A percentile compares a stretch with the other conserved stretches of the same genome.
These are phyloP conservation scores for Diadegma fenestrale DNA, from an alignment of 2,888 invertebrate genomes.

Conservation along the genomic window DNA sequence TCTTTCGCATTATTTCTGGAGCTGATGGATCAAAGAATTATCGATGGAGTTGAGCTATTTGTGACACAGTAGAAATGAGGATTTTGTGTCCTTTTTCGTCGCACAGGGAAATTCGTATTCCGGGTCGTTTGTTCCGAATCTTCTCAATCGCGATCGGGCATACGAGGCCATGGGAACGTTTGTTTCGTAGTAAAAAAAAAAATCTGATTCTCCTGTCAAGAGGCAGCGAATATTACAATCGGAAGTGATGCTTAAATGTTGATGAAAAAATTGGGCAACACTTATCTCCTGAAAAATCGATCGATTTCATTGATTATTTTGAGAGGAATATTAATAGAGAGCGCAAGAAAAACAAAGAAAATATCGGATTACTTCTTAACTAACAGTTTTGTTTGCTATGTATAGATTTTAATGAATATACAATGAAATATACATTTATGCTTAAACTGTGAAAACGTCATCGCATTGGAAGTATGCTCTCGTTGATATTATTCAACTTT, in stretches of 20 bases:
- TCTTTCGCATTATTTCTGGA: background rate
- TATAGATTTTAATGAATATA: slow-evolving; percentile 78
- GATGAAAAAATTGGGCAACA: slow-evolving; percentile 27
- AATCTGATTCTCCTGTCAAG: slow-evolving; percentile 40
- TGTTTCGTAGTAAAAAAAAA: slow-evolving; percentile 18
- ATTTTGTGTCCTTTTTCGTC: background rate
- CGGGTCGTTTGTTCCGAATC: background rate
- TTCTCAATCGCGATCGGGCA: slow-evolving; percentile 30
- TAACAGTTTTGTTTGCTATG: slow-evolving; percentile 57
- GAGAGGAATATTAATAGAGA: slow-evolving; percentile 41
- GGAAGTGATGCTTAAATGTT: slow-evolving; percentile 59
- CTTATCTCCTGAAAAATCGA: slow-evolving; percentile 22
- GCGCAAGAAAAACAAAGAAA: slow-evolving; percentile 44
- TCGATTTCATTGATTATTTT: slow-evolving; percentile 53
- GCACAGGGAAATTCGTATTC: background rate
- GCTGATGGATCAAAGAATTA: background rate
- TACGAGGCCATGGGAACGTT: background rate
- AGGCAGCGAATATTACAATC: slow-evolving; percentile 53
- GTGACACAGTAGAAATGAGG: background rate
- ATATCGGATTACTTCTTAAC: slow-evolving; percentile 72
- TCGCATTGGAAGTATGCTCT: slow-evolving; percentile 73
- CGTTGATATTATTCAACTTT: slow-evolving; percentile 43
- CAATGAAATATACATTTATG: slow-evolving; percentile 83
- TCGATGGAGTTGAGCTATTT: background rate
- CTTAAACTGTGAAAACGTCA: slow-evolving; percentile 81